Evolutionary conservation across 1,140 invertebrate genomes (phyloP).

Genomic region (Stegodyphus dumicola): DNA sequence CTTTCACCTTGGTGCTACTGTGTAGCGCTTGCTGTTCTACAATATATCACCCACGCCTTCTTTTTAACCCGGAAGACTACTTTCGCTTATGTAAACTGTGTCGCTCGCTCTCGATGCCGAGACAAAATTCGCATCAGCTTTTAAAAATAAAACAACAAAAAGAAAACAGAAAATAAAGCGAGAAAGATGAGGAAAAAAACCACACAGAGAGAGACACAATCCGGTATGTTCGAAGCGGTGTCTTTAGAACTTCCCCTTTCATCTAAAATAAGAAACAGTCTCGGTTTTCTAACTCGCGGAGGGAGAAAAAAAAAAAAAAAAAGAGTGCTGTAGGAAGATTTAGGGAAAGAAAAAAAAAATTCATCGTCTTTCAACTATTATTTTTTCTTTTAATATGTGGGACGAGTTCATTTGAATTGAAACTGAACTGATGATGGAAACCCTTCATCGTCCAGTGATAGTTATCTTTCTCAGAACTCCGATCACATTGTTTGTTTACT

Average conservation of each 20-base stretch:
- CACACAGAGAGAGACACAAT: too few relatives aligned
- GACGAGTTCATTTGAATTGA: too few relatives aligned
- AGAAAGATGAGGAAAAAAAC: slow-evolving; percentile 5
- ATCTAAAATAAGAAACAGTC: slow-evolving; percentile 46
- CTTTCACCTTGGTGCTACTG: background rate
- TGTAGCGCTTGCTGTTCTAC: background rate
- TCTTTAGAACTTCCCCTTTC: slow-evolving; percentile 30
- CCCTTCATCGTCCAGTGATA: too few relatives aligned
- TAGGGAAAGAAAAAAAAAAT: too few relatives aligned
- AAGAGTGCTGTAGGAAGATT: too few relatives aligned
- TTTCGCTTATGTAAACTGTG: slow-evolving; percentile 30
- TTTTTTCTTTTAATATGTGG: too few relatives aligned
- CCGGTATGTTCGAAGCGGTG: slow-evolving; percentile 22
- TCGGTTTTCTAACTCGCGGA: slow-evolving; percentile 15
- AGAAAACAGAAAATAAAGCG: background rate
- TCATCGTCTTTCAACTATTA: too few relatives aligned
- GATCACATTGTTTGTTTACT: too few relatives aligned
- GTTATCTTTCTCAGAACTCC: too few relatives aligned
- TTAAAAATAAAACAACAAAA: too few relatives aligned
- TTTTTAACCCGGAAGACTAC: slow-evolving; percentile 35
- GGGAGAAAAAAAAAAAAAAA: too few relatives aligned
- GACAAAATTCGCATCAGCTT: slow-evolving; percentile 14
- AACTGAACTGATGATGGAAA: too few relatives aligned
- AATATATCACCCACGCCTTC: background rate
- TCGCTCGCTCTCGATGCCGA: slow-evolving; percentile 2